phyloP scores from a whole-genome alignment of 1,140 invertebrate species.

The Galleria mellonella region DNA sequence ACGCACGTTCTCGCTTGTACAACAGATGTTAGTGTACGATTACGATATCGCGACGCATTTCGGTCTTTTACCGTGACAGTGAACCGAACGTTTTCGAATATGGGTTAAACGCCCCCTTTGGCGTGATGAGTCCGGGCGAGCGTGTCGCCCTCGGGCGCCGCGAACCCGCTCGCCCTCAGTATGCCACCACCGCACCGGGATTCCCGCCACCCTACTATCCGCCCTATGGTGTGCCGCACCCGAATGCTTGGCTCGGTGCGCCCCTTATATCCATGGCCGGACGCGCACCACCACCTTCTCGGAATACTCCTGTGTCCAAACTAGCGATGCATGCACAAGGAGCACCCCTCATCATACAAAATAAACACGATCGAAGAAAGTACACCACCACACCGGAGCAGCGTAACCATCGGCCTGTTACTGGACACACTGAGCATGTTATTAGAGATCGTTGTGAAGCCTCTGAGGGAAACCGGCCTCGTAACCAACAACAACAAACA shows the following conservation, averaged over 20 bases:
- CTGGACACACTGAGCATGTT: constrained; percentile 32
- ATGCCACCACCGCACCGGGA: constrained; percentile 59
- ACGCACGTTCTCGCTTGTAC: constrained; percentile 37
- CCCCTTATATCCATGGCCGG: constrained; percentile 81
- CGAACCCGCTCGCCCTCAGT: constrained; percentile 66
- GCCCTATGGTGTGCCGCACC: constrained; percentile 60
- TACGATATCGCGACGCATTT: constrained; percentile 63
- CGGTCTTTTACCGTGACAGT: constrained; percentile 64
- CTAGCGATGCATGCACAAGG: constrained; percentile 86
- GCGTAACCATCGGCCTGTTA: constrained; percentile 46
- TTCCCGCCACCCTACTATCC: constrained; percentile 66
- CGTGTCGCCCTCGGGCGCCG: constrained; percentile 65
- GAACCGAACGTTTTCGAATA: constrained; percentile 54
- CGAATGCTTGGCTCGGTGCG: constrained; percentile 78
- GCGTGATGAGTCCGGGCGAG: constrained; percentile 69
- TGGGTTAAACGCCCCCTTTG: constrained; percentile 62
- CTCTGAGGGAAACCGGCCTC: constrained; percentile 45
- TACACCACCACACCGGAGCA: constrained; percentile 51
- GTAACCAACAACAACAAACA: constrained; percentile 52
- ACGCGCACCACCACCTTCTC: constrained; percentile 56
- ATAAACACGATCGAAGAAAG: constrained; percentile 69
- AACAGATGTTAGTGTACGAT: constrained; percentile 69
- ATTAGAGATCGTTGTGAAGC: constrained; percentile 43
- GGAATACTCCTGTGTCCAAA: constrained; percentile 74
- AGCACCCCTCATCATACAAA: constrained; percentile 82